These are phyloP conservation scores for Uropsilus gracilis DNA, from an alignment of 2,113 vertebrate species.

Conservation along the genomic window DNA sequence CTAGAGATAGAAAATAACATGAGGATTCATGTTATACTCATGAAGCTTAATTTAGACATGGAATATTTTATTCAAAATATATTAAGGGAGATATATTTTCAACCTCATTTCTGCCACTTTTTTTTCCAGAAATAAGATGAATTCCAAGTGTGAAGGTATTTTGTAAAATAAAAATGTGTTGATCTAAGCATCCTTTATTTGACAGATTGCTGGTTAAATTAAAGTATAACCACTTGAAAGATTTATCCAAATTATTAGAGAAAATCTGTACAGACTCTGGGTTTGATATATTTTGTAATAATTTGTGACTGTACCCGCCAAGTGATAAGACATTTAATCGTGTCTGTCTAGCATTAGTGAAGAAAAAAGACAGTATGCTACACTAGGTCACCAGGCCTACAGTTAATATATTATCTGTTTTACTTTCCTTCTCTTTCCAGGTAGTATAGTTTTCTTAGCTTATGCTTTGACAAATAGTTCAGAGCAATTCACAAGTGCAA, in stretches of 20 bases:
- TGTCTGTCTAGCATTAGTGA: constrained; percentile 33
- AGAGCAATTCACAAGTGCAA: neutral
- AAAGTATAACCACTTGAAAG: constrained; percentile 18
- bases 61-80: neutral
- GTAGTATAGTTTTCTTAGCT: constrained; percentile 29
- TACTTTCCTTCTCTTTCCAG: neutral
- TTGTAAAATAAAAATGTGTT: neutral
- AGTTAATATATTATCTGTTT: neutral
- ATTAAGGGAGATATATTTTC: constrained; percentile 32
- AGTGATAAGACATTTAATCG: neutral
- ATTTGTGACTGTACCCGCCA: neutral
- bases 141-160: constrained; percentile 23
- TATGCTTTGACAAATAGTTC: neutral
- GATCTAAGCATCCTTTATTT: neutral
- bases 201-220: neutral
- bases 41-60: neutral
- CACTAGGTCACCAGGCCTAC: neutral
- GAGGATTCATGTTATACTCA: neutral
- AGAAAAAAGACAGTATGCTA: neutral
- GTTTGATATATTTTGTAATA: constrained; percentile 21
- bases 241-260: constrained; percentile 26
- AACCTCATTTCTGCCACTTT: constrained; percentile 42
- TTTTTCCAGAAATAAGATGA: constrained; percentile 62
- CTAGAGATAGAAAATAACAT: neutral
- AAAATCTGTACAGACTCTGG: neutral